These are phyloP conservation scores for Drosophila bipectinata DNA, from an alignment of 1,140 invertebrate species.

Conservation along the genomic window DNA sequence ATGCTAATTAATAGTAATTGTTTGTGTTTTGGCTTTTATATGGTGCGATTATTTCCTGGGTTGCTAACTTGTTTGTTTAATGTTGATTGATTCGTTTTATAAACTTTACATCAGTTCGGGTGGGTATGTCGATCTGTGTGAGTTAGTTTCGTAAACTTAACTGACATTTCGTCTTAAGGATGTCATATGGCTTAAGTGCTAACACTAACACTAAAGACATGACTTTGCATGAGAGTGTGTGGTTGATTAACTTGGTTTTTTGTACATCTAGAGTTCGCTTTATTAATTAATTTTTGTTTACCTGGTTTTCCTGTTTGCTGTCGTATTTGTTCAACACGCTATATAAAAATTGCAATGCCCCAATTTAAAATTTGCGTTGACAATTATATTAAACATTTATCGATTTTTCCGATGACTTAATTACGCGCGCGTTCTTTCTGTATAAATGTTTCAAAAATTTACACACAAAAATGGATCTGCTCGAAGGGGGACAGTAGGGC, in stretches of 20 bases:
- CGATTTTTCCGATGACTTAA: conserved; percentile 26
- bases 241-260: conserved; percentile 3
- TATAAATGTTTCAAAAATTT: conserved; percentile 72
- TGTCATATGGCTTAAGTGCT: conserved; percentile 30
- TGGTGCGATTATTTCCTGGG: conserved; percentile 34
- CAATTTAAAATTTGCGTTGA: conserved; percentile 41
- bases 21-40: conserved; percentile 8
- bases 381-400: conserved; percentile 47
- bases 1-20: conserved; percentile 24
- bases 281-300: conserved; percentile 58
- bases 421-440: conserved; percentile 38
- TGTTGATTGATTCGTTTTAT: conserved; percentile 12
- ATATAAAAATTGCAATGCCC: conserved; percentile 59
- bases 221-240: conserved; percentile 1
- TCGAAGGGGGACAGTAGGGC: neutral
- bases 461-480: conserved; percentile 55
- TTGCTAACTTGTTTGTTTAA: conserved; percentile 40
- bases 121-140: conserved; percentile 54
- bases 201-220: conserved; percentile 11
- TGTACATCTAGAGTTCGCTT: conserved; percentile 24
- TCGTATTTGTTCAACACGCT: conserved; percentile 46
- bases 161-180: conserved; percentile 13
- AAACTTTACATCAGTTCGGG: conserved; percentile 65
- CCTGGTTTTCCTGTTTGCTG: conserved; percentile 74
- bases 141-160: conserved; percentile 42